Conservation (phyloP, 2,888 invertebrate species). For the Folsomia manolachei region DNA sequence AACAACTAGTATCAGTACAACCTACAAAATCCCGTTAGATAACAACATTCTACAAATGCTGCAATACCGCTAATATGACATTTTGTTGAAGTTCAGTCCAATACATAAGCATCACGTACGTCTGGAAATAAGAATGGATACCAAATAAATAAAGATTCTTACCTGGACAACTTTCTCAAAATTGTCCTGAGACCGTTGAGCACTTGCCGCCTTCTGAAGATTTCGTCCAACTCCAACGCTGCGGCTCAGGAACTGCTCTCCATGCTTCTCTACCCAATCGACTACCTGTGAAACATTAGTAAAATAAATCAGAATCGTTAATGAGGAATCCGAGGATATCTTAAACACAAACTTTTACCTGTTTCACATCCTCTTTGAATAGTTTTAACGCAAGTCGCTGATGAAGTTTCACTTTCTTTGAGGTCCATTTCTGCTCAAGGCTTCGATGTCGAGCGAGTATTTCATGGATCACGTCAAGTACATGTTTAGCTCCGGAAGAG, state of each 20-base stretch:
- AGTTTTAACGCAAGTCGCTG: slow-evolving; percentile 85
- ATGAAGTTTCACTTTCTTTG: slow-evolving; percentile 90
- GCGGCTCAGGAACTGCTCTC: slow-evolving; percentile 92
- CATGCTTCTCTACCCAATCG: slow-evolving; percentile 96
- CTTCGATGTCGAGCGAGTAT: slow-evolving; percentile 92
- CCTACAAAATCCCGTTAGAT: neutral
- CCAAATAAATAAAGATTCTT: slow-evolving; percentile 53
- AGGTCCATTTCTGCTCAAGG: slow-evolving; percentile 90
- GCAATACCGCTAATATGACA: neutral
- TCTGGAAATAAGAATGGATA: too few species aligned
- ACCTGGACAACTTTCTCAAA: slow-evolving; percentile 98
- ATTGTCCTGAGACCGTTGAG: slow-evolving; percentile 97
- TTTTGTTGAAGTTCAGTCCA: too few species aligned
- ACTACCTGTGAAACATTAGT: slow-evolving; percentile 68
- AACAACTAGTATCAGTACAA: too few species aligned
- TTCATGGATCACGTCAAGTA: slow-evolving; percentile 92
- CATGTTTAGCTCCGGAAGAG: slow-evolving; percentile 93
- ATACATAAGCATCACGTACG: too few species aligned
- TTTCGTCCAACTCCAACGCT: slow-evolving; percentile 96
- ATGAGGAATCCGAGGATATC: neutral
- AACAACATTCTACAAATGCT: neutral
- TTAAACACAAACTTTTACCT: slow-evolving; percentile 60
- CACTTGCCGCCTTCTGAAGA: slow-evolving; percentile 88
- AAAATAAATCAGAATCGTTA: neutral
- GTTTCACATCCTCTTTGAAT: slow-evolving; percentile 96